phyloP scores from a whole-genome alignment of 2,113 vertebrate genomes.

The Xenus cinereus region DNA sequence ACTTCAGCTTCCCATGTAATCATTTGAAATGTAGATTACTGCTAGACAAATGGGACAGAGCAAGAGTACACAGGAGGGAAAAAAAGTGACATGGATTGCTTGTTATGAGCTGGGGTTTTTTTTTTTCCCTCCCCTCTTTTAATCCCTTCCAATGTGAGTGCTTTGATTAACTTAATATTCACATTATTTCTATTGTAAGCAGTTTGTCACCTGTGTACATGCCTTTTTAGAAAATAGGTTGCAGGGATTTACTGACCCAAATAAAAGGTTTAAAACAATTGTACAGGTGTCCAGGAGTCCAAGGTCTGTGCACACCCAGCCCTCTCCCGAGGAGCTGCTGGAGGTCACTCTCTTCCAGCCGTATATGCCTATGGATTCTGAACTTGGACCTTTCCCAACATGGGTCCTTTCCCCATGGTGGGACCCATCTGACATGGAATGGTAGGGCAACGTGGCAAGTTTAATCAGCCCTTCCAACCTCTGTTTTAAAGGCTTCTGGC shows the following conservation, averaged over 20 bases:
- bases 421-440: not conserved
- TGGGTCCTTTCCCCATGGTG: accelerated
- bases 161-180: constrained; percentile 83
- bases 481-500: not conserved
- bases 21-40: constrained; percentile 92
- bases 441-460: accelerated
- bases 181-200: constrained; percentile 74
- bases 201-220: constrained; percentile 61
- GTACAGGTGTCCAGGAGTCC: not conserved
- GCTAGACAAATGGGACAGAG: constrained; percentile 87
- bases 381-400: not conserved
- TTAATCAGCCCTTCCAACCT: not conserved
- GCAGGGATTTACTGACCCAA: not conserved
- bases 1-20: constrained; percentile 89
- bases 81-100: constrained; percentile 82
- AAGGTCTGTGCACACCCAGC: not conserved
- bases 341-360: not conserved
- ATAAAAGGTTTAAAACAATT: not conserved
- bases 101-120: constrained; percentile 70
- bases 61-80: constrained; percentile 74
- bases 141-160: constrained; percentile 57
- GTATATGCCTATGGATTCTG: not conserved
- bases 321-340: not conserved
- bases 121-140: constrained; percentile 33
- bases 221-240: not conserved